Evolutionary conservation across 2,888 invertebrate genomes (phyloP).

Genomic region (Drosophila anomalata): DNA sequence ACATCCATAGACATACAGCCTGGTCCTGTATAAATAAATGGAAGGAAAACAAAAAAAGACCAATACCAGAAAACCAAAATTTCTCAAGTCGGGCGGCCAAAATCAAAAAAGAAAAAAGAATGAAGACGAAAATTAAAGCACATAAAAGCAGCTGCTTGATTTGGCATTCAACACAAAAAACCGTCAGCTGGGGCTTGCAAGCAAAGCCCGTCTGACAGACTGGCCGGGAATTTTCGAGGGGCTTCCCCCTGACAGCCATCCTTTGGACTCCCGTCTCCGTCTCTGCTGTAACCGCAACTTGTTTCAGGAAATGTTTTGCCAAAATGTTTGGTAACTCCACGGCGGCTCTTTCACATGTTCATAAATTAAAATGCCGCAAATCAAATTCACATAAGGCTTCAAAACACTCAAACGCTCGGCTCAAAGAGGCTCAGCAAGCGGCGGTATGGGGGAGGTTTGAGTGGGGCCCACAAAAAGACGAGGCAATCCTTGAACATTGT

Average conservation of each 20-base stretch:
- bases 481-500: slow-evolving; percentile 50
- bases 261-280: background rate
- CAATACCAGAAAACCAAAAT: slow-evolving; percentile 39
- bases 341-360: slow-evolving; percentile 64
- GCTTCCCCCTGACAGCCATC: slow-evolving; percentile 1
- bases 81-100: slow-evolving; percentile 27
- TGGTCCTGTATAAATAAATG: slow-evolving; percentile 57
- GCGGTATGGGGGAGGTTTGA: background rate
- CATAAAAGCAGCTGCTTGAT: slow-evolving; percentile 66
- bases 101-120: slow-evolving; percentile 15
- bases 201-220: slow-evolving; percentile 30
- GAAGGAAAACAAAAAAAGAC: slow-evolving; percentile 34
- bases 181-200: slow-evolving; percentile 61
- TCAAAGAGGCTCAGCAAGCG: slow-evolving; percentile 5
- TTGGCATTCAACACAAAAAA: slow-evolving; percentile 69
- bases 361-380: slow-evolving; percentile 82
- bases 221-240: slow-evolving; percentile 8
- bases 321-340: slow-evolving; percentile 67
- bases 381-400: slow-evolving; percentile 77
- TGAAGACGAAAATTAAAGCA: slow-evolving; percentile 35
- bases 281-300: slow-evolving; percentile 35
- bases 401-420: slow-evolving; percentile 43
- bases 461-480: slow-evolving; percentile 17
- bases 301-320: slow-evolving; percentile 63
- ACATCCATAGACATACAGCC: slow-evolving; percentile 33